These are phyloP conservation scores for Serilophus lunatus DNA, from an alignment of 2,113 vertebrate species.

Conservation along the genomic window DNA sequence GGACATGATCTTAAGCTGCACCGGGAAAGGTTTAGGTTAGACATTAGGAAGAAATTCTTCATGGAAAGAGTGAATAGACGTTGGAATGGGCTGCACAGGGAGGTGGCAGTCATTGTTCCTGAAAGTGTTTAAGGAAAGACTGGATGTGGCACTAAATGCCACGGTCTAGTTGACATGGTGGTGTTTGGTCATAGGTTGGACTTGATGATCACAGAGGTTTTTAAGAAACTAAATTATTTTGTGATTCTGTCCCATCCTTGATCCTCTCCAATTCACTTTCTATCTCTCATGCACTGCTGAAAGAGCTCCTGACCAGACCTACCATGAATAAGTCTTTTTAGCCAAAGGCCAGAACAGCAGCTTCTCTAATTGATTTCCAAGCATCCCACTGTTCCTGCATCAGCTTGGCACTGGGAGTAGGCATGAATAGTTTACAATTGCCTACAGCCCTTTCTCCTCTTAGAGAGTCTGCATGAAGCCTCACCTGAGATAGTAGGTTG, in stretches of 20 bases:
- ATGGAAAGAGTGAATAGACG: neutral
- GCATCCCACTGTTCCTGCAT: neutral
- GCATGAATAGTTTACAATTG: neutral
- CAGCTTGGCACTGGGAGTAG: neutral
- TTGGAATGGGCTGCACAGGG: neutral
- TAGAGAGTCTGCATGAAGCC: neutral
- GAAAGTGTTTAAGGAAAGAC: neutral
- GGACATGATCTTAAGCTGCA: neutral
- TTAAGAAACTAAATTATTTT: neutral
- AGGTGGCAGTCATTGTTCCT: neutral
- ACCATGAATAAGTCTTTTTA: neutral
- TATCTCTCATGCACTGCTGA: neutral
- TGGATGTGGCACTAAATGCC: rapidly evolving
- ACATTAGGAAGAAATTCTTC: neutral
- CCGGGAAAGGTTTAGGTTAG: rapidly evolving
- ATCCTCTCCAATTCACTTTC: neutral
- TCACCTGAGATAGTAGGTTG: neutral
- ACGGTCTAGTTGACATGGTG: no score
- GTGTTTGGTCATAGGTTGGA: neutral
- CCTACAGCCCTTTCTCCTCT: neutral
- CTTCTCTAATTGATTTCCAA: neutral
- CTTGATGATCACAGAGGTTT: neutral
- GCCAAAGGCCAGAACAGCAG: neutral
- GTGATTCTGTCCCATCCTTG: neutral
- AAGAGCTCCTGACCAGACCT: neutral